A percentile compares a stretch with the other conserved stretches of the same genome.
Conservation (phyloP, 1,140 invertebrate species). For the Glossosoma conforme region DNA sequence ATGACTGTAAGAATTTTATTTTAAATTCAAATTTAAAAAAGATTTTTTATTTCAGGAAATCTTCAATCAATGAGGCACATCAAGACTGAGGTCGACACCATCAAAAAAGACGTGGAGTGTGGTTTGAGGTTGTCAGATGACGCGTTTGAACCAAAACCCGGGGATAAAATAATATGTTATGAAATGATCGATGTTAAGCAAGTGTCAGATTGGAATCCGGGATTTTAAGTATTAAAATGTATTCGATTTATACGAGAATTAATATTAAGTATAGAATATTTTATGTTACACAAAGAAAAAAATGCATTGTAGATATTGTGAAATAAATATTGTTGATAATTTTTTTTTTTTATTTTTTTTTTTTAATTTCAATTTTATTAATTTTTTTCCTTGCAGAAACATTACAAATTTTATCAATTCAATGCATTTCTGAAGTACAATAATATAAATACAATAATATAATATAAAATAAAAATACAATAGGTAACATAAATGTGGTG, state of each 20-base stretch:
- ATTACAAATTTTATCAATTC: too few relatives aligned
- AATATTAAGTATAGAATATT: too few relatives aligned
- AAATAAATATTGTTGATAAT: background rate
- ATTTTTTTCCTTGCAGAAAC: too few relatives aligned
- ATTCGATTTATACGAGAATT: too few relatives aligned
- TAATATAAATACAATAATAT: too few relatives aligned
- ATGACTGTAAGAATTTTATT: too few relatives aligned
- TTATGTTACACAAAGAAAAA: background rate
- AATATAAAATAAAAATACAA: too few relatives aligned
- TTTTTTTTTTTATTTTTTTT: background rate
- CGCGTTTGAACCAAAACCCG: constrained; percentile 60
- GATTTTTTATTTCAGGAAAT: constrained; percentile 63
- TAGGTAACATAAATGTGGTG: too few relatives aligned
- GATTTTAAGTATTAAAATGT: constrained; percentile 60
- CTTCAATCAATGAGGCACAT: constrained; percentile 80
- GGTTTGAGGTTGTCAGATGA: constrained; percentile 71
- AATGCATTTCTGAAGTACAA: too few relatives aligned
- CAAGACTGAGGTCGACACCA: constrained; percentile 80
- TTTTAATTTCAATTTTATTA: too few relatives aligned
- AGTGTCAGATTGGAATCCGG: constrained; percentile 77
- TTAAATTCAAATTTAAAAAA: too few relatives aligned
- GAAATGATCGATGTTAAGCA: constrained; percentile 57
- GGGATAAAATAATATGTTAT: constrained; percentile 79
- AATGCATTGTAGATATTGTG: background rate
- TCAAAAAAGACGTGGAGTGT: constrained; percentile 84